Evolutionary conservation across 2,113 vertebrate species (phyloP), one percentile per base, ranked within the genome.

Genomic region (Etheostoma spectabile): DNA sequence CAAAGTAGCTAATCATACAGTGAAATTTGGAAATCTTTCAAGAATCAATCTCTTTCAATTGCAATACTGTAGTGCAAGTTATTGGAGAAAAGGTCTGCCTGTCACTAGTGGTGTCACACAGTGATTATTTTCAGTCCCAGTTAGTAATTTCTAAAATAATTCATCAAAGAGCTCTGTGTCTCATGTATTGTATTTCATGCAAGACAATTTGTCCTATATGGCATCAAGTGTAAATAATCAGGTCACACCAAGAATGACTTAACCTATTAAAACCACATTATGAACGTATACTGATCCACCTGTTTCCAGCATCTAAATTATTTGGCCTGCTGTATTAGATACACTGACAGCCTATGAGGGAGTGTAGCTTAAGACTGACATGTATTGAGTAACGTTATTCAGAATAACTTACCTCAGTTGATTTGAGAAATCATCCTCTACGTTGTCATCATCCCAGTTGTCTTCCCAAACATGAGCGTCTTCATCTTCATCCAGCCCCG

Each of bases 401-500:
- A 42, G 38, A 42, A 11, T 11, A 3, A 42, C 3, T 42, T 91
- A 99, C 98, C 98, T 96, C 90, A 99, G 90, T 80, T 99, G 98
- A 92, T 99, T 99, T 66, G 98, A 99, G 90, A 99, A 99, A 91
- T 99, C 98, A 82, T 99, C 98, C 77, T 99, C 98, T 30, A 99
- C 98, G 2, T 99, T 99, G 92, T 99, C 98, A 86, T 99, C 98
- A 79, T 99, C 98, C 98, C 98, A 99, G 80, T 99, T 99, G 92
- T 99, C 98, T 79, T 99, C 98, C 98, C 98, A 99, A 56, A 99
- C 98, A 42, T 99, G 98, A 4, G 98, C 97, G 87, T 99, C 98
- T 88, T 99, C 98, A 86, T 99, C 98, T 92, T 99, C 98, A 77
- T 99, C 98, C 92, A 98, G 95, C 69, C 98, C 98, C 66, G 97